Conservation (phyloP, 2,797 vertebrate genomes). For the Hippoglossus hippoglossus region DNA sequence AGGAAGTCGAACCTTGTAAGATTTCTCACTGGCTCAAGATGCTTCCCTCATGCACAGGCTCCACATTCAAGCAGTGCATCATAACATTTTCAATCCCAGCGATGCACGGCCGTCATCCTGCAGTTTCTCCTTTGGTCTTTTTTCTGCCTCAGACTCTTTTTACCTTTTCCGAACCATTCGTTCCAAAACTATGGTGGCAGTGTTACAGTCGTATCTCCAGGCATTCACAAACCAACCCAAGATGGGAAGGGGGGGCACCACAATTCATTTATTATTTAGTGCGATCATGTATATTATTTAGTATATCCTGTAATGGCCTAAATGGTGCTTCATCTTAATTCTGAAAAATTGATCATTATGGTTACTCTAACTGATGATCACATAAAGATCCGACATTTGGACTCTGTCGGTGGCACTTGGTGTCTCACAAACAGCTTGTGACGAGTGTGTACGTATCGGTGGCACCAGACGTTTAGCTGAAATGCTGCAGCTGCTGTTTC, state of each 20-base stretch:
- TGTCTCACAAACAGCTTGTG: neutral
- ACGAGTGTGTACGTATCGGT: too few relatives aligned
- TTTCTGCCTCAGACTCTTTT: neutral
- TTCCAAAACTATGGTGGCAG: too few relatives aligned
- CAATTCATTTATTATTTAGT: neutral
- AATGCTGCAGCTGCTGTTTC: conserved; percentile 14
- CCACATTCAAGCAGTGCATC: too few relatives aligned
- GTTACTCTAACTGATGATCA: neutral
- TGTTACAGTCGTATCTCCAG: neutral
- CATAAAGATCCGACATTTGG: too few relatives aligned
- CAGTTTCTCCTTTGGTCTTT: neutral
- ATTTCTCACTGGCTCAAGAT: too few relatives aligned
- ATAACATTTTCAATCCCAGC: neutral
- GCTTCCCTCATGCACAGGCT: too few relatives aligned
- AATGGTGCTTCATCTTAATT: neutral
- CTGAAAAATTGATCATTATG: neutral
- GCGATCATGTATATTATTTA: neutral
- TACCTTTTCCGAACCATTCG: neutral
- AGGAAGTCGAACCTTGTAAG: too few relatives aligned
- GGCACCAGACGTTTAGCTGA: conserved; percentile 32
- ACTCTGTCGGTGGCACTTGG: too few relatives aligned
- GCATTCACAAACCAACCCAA: neutral
- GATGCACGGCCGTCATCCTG: neutral
- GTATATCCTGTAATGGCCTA: too few relatives aligned
- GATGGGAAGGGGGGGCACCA: neutral